Conservation (phyloP, 2,888 invertebrate species). For the Elmis aenea region DNA sequence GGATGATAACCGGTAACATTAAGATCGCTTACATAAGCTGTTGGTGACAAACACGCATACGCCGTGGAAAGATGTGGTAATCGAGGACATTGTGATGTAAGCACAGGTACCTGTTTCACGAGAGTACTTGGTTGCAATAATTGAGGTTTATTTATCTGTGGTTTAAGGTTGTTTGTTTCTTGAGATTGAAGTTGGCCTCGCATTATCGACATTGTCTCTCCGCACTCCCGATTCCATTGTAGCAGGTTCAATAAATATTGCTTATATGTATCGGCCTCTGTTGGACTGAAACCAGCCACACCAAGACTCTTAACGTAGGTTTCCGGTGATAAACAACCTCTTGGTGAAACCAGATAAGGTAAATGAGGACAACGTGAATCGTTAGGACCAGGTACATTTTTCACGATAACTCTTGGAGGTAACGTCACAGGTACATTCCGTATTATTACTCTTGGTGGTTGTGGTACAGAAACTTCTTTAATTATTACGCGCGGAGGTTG, state of each 20-base stretch:
- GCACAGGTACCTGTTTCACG: too few relatives aligned
- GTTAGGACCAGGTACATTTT: too few relatives aligned
- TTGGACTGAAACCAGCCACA: not conserved
- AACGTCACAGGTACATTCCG: not conserved
- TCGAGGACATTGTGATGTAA: too few relatives aligned
- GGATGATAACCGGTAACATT: not conserved
- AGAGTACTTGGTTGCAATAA: too few relatives aligned
- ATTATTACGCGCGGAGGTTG: slow-evolving; percentile 2
- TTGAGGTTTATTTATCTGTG: too few relatives aligned
- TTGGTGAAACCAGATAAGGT: slow-evolving; percentile 3
- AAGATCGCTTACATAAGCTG: not conserved
- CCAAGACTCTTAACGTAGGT: slow-evolving; percentile 1
- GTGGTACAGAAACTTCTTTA: slow-evolving; percentile 3
- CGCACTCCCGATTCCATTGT: not conserved
- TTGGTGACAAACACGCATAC: not conserved
- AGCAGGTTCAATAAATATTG: slow-evolving; percentile 1
- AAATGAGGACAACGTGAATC: too few relatives aligned
- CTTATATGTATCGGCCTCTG: not conserved
- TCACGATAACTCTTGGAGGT: slow-evolving; percentile 1
- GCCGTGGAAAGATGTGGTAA: too few relatives aligned
- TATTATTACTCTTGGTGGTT: slow-evolving; percentile 2
- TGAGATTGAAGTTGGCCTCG: too few relatives aligned
- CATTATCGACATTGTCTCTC: too few relatives aligned
- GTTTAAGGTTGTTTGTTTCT: too few relatives aligned
- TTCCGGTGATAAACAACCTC: slow-evolving; percentile 1